A percentile compares a stretch with the other conserved stretches of the same genome.
Evolutionary conservation across 2,888 invertebrate genomes (phyloP).

Genomic region (Tyria jacobaeae): DNA sequence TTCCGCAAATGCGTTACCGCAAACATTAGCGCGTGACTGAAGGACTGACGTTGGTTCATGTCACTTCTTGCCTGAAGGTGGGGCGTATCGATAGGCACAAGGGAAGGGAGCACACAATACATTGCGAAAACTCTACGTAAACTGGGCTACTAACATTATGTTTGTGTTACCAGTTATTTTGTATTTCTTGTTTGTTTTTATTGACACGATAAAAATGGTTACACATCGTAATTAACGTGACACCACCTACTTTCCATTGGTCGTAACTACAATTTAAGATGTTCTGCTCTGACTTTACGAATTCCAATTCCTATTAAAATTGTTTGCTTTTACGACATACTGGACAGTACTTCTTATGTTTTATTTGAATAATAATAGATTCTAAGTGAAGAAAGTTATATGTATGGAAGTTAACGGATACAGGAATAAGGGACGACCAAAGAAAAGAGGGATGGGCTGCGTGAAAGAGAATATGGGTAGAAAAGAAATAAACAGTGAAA

Average conservation of each 20-base stretch:
- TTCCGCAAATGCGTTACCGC: slow-evolving; percentile 75
- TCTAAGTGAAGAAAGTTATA: no score
- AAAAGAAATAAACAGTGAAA: no score
- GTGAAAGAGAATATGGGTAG: no score
- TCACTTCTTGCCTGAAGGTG: slow-evolving; percentile 53
- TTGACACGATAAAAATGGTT: slow-evolving; percentile 63
- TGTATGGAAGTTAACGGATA: no score
- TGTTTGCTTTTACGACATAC: slow-evolving; percentile 22
- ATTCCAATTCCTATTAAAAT: slow-evolving; percentile 22
- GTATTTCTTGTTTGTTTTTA: slow-evolving; percentile 64
- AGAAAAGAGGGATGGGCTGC: no score
- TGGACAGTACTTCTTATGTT: slow-evolving; percentile 11
- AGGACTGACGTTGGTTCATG: slow-evolving; percentile 61
- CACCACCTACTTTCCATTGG: slow-evolving; percentile 28
- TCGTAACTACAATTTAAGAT: slow-evolving; percentile 12
- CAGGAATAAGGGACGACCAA: no score
- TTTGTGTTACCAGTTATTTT: slow-evolving; percentile 60
- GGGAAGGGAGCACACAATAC: slow-evolving; percentile 56
- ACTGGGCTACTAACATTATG: slow-evolving; percentile 62
- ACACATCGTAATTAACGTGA: slow-evolving; percentile 61
- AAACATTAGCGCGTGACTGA: slow-evolving; percentile 58
- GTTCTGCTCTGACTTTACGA: slow-evolving; percentile 23
- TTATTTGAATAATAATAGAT: no score
- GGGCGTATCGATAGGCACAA: slow-evolving; percentile 7
- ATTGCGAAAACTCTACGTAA: slow-evolving; percentile 70